phyloP scores from a whole-genome alignment of 1,140 invertebrate genomes.

The Helicoverpa zea region DNA sequence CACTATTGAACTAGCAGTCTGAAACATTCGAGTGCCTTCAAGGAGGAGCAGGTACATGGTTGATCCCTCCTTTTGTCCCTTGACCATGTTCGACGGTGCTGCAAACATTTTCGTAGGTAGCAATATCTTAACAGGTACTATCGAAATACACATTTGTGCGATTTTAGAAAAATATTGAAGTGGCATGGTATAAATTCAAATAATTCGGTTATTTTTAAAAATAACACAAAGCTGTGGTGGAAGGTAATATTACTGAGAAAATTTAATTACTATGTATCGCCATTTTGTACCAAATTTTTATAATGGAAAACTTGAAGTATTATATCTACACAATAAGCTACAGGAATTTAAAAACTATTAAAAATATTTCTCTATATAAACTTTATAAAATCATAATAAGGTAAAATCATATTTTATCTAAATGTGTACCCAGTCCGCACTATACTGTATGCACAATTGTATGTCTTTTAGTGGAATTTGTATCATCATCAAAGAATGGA shows the following conservation, averaged over 20 bases:
- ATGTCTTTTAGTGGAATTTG: slow-evolving; percentile 54
- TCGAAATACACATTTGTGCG: slow-evolving; percentile 14
- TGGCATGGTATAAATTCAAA: background rate
- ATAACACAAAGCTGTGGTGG: too few species aligned
- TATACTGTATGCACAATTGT: slow-evolving; percentile 66
- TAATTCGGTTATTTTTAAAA: background rate
- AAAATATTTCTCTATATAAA: slow-evolving; percentile 46
- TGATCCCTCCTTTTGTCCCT: too few species aligned
- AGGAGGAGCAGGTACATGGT: too few species aligned
- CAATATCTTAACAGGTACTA: background rate
- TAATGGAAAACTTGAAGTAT: slow-evolving; percentile 27
- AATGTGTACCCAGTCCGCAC: slow-evolving; percentile 23
- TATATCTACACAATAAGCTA: slow-evolving; percentile 18
- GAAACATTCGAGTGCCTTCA: too few species aligned
- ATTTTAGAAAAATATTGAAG: slow-evolving; percentile 14
- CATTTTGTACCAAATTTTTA: slow-evolving; percentile 46
- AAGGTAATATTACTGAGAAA: too few species aligned
- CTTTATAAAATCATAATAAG: slow-evolving; percentile 47
- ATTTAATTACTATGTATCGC: background rate
- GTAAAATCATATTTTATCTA: slow-evolving; percentile 34
- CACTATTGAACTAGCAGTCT: too few species aligned
- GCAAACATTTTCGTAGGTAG: background rate
- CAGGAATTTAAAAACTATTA: slow-evolving; percentile 36
- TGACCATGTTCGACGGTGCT: background rate
- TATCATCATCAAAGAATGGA: slow-evolving; percentile 61